Conservation (phyloP, 2,797 vertebrate species). For the Borostomias antarcticus region DNA sequence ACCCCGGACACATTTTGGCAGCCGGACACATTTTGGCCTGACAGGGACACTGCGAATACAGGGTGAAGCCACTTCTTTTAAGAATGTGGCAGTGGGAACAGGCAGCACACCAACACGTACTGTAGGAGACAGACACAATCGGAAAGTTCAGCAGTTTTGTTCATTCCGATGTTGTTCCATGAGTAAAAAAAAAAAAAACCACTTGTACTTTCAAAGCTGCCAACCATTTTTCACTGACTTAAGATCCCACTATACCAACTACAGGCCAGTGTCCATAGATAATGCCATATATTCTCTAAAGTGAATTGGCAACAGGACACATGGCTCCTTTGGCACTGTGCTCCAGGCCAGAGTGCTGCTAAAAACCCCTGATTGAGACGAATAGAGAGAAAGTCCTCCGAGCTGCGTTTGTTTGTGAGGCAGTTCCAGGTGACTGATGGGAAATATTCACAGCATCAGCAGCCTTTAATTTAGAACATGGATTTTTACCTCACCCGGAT, state of each 20-base stretch:
- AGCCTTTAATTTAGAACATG: conserved; percentile 65
- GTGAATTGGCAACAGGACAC: conserved; percentile 62
- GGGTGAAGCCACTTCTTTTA: not conserved
- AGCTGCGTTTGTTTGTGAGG: conserved; percentile 66
- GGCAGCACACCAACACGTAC: not conserved
- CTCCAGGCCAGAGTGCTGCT: conserved; percentile 62
- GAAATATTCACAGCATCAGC: conserved; percentile 72
- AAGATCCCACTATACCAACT: conserved; percentile 42
- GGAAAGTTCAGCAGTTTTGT: conserved; percentile 26
- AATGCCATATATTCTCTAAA: conserved; percentile 63
- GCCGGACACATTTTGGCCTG: too few relatives aligned
- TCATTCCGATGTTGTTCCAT: conserved; percentile 17
- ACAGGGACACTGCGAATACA: too few relatives aligned
- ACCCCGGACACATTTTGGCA: too few relatives aligned
- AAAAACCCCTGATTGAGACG: conserved; percentile 68
- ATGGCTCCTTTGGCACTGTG: conserved; percentile 60
- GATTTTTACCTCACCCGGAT: conserved; percentile 58
- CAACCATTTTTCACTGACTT: conserved; percentile 54
- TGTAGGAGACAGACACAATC: conserved; percentile 12
- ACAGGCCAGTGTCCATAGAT: conserved; percentile 55
- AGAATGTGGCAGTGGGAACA: not conserved
- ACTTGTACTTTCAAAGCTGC: conserved; percentile 32
- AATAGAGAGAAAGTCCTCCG: conserved; percentile 64
- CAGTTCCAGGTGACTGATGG: conserved; percentile 71
- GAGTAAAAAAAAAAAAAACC: conserved; percentile 22